A percentile compares a stretch with the other conserved stretches of the same genome.
Conservation (phyloP, 2,797 vertebrate genomes). For the Oreochromis mossambicus region DNA sequence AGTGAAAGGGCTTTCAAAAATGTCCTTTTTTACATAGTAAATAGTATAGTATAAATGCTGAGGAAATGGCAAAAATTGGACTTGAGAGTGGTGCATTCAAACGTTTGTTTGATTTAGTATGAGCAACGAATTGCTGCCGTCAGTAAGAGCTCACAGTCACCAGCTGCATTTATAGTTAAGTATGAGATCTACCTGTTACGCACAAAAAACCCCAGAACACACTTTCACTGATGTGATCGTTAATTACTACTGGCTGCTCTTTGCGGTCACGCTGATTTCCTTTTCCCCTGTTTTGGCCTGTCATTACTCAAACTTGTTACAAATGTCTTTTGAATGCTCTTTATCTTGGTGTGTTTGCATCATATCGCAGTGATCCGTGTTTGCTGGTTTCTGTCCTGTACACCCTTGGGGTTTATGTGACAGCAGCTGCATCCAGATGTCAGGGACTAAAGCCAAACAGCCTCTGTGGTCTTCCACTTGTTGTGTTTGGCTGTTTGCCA, state of each 20-base stretch:
- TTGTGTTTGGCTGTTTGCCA: constrained; percentile 22
- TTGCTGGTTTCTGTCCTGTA: constrained; percentile 11
- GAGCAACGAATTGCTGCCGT: background rate
- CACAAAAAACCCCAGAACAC: background rate
- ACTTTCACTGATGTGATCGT: background rate
- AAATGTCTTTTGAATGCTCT: constrained; percentile 10
- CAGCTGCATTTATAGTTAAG: background rate
- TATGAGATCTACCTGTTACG: background rate
- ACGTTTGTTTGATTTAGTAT: background rate
- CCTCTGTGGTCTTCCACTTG: constrained; percentile 34
- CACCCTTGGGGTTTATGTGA: constrained; percentile 19
- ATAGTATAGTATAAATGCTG: background rate
- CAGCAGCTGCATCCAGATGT: constrained; percentile 47
- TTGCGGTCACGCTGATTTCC: background rate
- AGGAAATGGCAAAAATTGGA: background rate
- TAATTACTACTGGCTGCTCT: background rate
- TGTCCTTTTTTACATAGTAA: background rate
- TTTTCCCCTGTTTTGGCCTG: background rate
- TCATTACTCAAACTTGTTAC: background rate
- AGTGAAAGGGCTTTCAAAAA: background rate
- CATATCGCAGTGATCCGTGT: constrained; percentile 4
- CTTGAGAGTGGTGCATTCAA: background rate
- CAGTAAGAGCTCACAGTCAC: background rate
- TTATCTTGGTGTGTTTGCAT: background rate
- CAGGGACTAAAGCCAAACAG: constrained; percentile 29